These are phyloP conservation scores for Spongia lamella DNA, from an alignment of 37 sponge, comb jelly and placozoan genomes.

Conservation along the genomic window DNA sequence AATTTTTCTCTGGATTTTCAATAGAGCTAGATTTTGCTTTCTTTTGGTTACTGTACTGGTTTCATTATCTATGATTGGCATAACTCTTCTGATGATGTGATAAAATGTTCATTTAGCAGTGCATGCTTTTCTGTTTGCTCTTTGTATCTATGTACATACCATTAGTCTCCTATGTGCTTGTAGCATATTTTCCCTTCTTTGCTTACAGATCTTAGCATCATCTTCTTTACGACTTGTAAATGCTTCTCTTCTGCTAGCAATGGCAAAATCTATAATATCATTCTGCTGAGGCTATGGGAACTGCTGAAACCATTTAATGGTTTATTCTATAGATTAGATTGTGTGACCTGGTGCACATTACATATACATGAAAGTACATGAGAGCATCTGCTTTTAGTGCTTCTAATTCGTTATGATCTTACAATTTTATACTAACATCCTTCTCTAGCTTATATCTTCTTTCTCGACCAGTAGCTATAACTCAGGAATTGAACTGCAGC, in stretches of 20 bases:
- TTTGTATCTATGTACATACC: conserved; percentile 4
- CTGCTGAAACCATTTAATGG: conserved; percentile 20
- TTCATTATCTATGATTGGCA: conserved; percentile 11
- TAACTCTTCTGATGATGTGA: conserved; percentile 21
- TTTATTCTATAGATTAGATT: conserved; percentile 11
- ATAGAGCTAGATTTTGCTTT: neutral
- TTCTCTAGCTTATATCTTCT: neutral
- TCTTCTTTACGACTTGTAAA: neutral
- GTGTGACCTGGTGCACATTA: conserved; percentile 11
- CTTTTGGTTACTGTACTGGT: neutral
- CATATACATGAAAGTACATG: conserved; percentile 38
- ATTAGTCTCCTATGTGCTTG: neutral
- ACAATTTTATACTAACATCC: neutral
- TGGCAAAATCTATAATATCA: conserved; percentile 4
- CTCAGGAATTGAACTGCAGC: conserved; percentile 1
- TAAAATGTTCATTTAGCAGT: conserved; percentile 13
- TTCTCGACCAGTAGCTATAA: conserved; percentile 1
- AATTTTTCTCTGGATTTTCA: conserved; percentile 24
- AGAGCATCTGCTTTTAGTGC: conserved; percentile 19
- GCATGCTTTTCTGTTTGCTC: conserved; percentile 2
- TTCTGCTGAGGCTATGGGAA: conserved; percentile 7
- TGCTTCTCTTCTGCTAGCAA: neutral
- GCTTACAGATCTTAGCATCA: neutral
- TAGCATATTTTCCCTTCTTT: conserved; percentile 1
- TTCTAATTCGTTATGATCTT: neutral